Base-by-base conservation (phyloP, 2,888 invertebrate genomes). In the Cheilosia urbana region DNA sequence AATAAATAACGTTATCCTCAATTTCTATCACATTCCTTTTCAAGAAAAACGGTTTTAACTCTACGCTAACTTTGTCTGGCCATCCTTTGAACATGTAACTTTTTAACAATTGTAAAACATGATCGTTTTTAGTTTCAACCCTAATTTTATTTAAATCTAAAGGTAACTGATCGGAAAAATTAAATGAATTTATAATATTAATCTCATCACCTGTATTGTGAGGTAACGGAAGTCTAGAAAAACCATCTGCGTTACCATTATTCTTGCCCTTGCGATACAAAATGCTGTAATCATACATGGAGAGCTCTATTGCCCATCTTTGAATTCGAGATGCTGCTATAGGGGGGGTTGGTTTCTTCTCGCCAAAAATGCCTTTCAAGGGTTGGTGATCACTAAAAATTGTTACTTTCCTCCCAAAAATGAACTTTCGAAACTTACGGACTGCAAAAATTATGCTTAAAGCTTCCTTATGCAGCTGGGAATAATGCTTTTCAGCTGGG, bases 361-460 rank as follows among this genome's bases (percentile, higher is more conserved):
- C 53, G 1, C 53, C 66, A 53, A n/a, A n/a, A n/a, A n/a, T n/a
- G n/a, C n/a, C n/a, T n/a, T n/a, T n/a, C n/a, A n/a, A n/a, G n/a
- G n/a, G n/a, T n/a, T n/a, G n/a, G n/a, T n/a, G n/a, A n/a, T n/a
- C n/a, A n/a, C n/a, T n/a, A 60, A 27, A 60, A 49, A 49, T 60
- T 9, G 30, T 71, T 58, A 58, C 17, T 4, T 13, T 58, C 34
- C 49, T 34, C 42, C 55, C 93, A 87, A 89, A 91, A 6, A 93
- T 60, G 79, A 90, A 93, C 40, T 91, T 88, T 68, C 91, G 90
- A 87, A 92, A 93, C 83, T 90, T 90, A 24, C 89, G 88, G 1
- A 92, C 89, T 0, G 90, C 91, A 79, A 89, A 92, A 17, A 92
- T 87, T 5, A 92, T 88, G 11, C 89, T 90, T 7, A 91, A 84